A percentile compares a stretch with the other conserved stretches of the same genome.
Evolutionary conservation across 2,797 vertebrate genomes (phyloP).

Genomic region (Dromococcyx pavoninus): DNA sequence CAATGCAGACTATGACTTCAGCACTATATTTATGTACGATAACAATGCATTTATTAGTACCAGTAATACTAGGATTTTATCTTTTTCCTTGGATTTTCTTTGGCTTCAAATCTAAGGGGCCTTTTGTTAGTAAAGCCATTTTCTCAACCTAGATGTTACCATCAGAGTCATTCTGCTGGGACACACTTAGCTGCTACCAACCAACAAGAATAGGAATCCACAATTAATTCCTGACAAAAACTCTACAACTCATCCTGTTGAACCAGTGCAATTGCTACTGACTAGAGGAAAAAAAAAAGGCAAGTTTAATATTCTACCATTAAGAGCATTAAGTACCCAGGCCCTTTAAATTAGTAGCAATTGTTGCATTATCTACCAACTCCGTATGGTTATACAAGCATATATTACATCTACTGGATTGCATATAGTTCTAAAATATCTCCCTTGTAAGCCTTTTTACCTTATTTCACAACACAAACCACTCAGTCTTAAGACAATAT

Average conservation of each 20-base stretch:
- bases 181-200: neutral
- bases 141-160: neutral
- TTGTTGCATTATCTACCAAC: neutral
- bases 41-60: neutral
- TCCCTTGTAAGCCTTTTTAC: neutral
- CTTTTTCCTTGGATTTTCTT: neutral
- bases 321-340: neutral
- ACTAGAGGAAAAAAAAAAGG: neutral
- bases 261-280: neutral
- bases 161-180: neutral
- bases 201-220: neutral
- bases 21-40: neutral
- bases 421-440: neutral
- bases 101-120: neutral
- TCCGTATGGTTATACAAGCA: neutral
- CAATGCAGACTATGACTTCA: neutral
- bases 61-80: neutral
- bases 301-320: neutral
- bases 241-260: neutral
- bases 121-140: conserved; percentile 10
- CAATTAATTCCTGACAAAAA: conserved; percentile 8
- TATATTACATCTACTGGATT: neutral
- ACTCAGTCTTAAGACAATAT: neutral
- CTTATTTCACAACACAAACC: neutral
- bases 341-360: neutral